Evolutionary conservation across 92 coral and sea anemone species (phyloP).

Genomic region (Ricordea florida): DNA sequence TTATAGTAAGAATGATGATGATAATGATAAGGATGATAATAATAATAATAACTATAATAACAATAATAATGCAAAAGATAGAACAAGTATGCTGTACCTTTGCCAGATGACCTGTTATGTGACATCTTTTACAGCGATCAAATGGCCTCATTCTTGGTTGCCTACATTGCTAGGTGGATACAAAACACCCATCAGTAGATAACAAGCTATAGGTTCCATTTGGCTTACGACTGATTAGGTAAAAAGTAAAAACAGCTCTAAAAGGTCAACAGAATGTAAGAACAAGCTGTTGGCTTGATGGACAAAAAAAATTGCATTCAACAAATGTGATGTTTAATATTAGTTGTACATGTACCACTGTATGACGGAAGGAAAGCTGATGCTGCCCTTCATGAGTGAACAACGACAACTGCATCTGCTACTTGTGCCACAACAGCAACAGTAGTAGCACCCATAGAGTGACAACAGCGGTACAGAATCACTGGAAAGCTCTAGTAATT

Average conservation of each 20-base stretch:
- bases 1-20: neutral
- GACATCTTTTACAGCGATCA: conserved; percentile 81
- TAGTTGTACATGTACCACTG: too few species aligned
- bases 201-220: too few species aligned
- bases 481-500: neutral
- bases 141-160: conserved; percentile 60
- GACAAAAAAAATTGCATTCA: neutral
- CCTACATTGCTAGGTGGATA: conserved; percentile 52
- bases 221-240: too few species aligned
- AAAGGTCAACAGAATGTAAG: too few species aligned
- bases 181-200: too few species aligned
- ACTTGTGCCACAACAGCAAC: too few species aligned
- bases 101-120: conserved; percentile 69
- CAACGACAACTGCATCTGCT: too few species aligned
- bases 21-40: neutral
- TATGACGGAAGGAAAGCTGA: too few species aligned
- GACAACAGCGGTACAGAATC: neutral
- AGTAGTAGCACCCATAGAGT: neutral
- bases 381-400: too few species aligned
- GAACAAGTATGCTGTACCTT: conserved; percentile 40
- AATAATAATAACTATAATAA: too few species aligned
- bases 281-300: neutral
- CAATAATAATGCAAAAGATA: neutral
- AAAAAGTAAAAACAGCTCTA: too few species aligned
- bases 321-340: too few species aligned